phyloP scores from a whole-genome alignment of 1,140 invertebrate genomes.

The Meloidogyne exigua region DNA sequence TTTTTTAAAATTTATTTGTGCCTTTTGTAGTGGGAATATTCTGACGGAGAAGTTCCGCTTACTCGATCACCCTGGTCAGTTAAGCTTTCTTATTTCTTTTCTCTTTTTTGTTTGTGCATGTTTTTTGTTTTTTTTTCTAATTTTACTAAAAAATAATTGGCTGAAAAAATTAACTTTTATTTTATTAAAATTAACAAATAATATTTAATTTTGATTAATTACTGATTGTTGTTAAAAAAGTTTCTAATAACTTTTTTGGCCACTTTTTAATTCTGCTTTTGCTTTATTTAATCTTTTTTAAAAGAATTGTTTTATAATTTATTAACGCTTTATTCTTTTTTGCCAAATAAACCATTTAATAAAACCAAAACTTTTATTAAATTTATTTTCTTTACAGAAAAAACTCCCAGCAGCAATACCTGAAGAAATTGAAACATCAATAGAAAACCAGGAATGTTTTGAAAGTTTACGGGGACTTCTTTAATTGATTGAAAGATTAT shows the following conservation, averaged over 20 bases:
- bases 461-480: neutral
- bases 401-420: constrained; percentile 8
- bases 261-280: neutral
- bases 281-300: neutral
- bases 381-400: constrained; percentile 2
- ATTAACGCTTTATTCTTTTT: neutral
- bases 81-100: constrained; percentile 12
- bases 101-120: constrained; percentile 8
- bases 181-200: too few species aligned
- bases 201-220: too few species aligned
- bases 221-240: too few species aligned
- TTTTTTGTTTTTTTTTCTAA: constrained; percentile 20
- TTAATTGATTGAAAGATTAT: neutral
- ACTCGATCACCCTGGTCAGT: constrained; percentile 44
- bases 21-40: constrained; percentile 41
- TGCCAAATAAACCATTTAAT: neutral
- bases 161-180: neutral
- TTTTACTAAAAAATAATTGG: neutral
- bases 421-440: constrained; percentile 2
- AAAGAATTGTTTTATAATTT: too few species aligned
- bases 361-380: neutral
- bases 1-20: constrained; percentile 21
- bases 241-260: too few species aligned
- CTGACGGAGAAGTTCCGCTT: constrained; percentile 30
- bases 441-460: neutral